Evolutionary conservation across 2,888 invertebrate genomes (phyloP).

Genomic region (Sarcophaga rosellei): DNA sequence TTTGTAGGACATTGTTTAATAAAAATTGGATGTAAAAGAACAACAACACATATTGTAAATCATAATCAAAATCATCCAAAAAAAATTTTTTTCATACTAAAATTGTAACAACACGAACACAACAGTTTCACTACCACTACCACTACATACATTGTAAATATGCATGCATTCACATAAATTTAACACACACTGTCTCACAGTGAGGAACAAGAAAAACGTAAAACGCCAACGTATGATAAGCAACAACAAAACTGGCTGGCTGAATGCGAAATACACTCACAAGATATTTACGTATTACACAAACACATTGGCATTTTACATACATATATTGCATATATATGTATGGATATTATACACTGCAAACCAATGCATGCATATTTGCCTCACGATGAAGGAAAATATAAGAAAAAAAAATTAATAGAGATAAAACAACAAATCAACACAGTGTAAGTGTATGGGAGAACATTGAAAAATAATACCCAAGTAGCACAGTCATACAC

Average conservation of each 20-base stretch:
- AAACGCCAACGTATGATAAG: not conserved
- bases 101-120: not conserved
- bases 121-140: conserved; percentile 42
- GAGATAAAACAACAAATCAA: conserved; percentile 7
- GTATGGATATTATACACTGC: not conserved
- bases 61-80: not conserved
- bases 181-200: conserved; percentile 38
- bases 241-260: conserved; percentile 40
- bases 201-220: conserved; percentile 20
- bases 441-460: conserved; percentile 8
- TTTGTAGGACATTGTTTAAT: too few species aligned
- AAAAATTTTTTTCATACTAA: too few species aligned
- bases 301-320: conserved; percentile 20
- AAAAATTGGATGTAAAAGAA: not conserved
- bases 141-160: not conserved
- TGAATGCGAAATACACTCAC: conserved; percentile 64
- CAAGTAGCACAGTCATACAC: conserved; percentile 28
- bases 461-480: not conserved
- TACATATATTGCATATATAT: conserved; percentile 1
- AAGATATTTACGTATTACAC: conserved; percentile 15
- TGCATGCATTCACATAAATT: conserved; percentile 29
- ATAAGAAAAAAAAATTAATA: too few species aligned
- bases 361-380: conserved; percentile 29
- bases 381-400: conserved; percentile 24
- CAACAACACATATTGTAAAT: not conserved